Evolutionary conservation across 2,113 vertebrate species (phyloP).

Genomic region (Vombatus ursinus): DNA sequence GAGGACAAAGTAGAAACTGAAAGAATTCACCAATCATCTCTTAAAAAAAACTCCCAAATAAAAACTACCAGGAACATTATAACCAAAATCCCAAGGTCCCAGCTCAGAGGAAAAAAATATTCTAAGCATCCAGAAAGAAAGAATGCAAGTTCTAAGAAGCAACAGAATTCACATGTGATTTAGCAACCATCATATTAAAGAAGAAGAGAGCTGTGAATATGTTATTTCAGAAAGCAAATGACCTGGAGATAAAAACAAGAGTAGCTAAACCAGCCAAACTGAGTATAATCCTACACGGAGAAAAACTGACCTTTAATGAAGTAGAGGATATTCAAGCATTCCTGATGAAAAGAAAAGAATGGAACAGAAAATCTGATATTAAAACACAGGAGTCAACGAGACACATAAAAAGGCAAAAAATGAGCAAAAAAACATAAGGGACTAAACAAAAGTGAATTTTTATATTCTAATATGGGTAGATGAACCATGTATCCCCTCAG

Average conservation of each 20-base stretch:
- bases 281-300: neutral
- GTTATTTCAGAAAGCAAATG: neutral
- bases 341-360: neutral
- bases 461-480: neutral
- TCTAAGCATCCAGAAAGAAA: neutral
- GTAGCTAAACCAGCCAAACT: neutral
- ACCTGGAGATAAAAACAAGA: neutral
- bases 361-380: neutral
- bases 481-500: too few species aligned
- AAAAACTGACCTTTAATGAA: neutral
- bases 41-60: too few species aligned
- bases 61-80: too few species aligned
- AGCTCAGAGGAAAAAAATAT: too few species aligned
- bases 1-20: too few species aligned
- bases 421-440: neutral
- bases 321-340: neutral
- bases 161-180: neutral
- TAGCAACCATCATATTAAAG: neutral
- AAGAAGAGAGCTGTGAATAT: neutral
- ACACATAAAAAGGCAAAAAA: neutral
- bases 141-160: neutral
- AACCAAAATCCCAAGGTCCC: too few species aligned
- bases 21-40: too few species aligned
- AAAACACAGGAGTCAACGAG: neutral
- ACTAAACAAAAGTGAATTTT: neutral